Percentiles rank a stretch among this genome's conserved stretches.
Conservation (phyloP, 1,140 invertebrate species). For the Trachymyrmex cornetzi region DNA sequence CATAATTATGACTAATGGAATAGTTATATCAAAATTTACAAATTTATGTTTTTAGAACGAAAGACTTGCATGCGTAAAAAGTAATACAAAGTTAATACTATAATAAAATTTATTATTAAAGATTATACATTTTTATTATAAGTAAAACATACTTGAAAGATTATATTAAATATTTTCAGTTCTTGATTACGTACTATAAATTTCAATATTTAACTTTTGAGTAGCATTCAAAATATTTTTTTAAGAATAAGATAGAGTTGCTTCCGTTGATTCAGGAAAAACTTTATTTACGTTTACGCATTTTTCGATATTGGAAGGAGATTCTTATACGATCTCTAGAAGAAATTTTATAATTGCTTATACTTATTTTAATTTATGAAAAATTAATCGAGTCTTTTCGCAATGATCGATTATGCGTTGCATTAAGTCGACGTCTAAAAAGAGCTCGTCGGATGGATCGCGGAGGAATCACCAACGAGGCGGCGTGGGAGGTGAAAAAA, state of each 20-base stretch:
- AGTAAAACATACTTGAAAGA: neutral
- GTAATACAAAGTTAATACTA: neutral
- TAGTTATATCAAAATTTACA: neutral
- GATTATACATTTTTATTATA: neutral
- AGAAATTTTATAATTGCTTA: constrained; percentile 3
- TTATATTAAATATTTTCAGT: neutral
- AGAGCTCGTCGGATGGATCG: constrained; percentile 20
- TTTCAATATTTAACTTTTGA: constrained; percentile 11
- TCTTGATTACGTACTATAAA: neutral
- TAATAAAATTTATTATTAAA: neutral
- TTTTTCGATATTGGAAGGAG: neutral
- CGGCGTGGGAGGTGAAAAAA: constrained; percentile 56
- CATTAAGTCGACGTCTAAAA: constrained; percentile 25
- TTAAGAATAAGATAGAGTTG: neutral
- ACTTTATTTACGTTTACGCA: neutral
- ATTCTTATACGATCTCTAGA: neutral
- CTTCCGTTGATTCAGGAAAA: neutral
- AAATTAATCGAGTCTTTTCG: constrained; percentile 4
- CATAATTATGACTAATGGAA: neutral
- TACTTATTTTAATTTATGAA: constrained; percentile 2
- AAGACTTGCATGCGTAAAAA: neutral
- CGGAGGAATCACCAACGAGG: constrained; percentile 23
- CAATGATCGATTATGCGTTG: constrained; percentile 3
- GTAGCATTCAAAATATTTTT: neutral
- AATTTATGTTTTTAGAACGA: no score